Percentiles rank a stretch among this genome's conserved stretches.
Conservation (phyloP, 2,113 vertebrate species). For the Erinaceus europaeus region DNA sequence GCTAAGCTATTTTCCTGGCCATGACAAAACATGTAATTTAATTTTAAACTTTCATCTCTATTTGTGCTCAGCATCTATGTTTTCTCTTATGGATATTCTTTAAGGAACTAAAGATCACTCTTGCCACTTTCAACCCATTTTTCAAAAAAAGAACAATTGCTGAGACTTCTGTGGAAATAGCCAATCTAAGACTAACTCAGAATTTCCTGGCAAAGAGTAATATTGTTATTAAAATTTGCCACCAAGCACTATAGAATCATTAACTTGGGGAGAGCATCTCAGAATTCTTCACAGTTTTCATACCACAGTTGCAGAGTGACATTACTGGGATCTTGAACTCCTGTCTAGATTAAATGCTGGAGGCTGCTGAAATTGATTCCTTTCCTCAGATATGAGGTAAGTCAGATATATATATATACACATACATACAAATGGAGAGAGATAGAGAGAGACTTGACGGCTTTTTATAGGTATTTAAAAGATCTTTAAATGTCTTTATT, state of each 20-base stretch:
- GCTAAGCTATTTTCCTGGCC: too few relatives aligned
- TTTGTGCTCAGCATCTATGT: not conserved
- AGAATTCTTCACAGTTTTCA: conserved; percentile 2
- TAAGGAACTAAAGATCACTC: not conserved
- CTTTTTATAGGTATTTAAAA: not conserved
- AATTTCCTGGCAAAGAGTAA: not conserved
- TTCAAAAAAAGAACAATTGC: not conserved
- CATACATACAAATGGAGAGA: too few relatives aligned
- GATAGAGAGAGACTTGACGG: not conserved
- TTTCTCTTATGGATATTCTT: not conserved
- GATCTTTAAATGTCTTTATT: not conserved
- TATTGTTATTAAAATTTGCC: conserved; percentile 4
- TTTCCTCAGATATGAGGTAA: too few relatives aligned
- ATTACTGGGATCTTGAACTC: not conserved
- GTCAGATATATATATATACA: too few relatives aligned
- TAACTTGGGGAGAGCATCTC: not conserved
- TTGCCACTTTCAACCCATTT: not conserved
- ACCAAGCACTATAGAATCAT: not conserved
- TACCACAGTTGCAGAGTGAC: not conserved
- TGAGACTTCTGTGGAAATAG: not conserved
- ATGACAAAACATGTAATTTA: not conserved
- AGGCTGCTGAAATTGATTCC: not conserved
- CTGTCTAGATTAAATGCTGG: not conserved
- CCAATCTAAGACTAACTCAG: not conserved
- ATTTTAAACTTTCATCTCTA: not conserved